Evolutionary conservation across 2,113 vertebrate species (phyloP).

Genomic region (Pipra filicauda): DNA sequence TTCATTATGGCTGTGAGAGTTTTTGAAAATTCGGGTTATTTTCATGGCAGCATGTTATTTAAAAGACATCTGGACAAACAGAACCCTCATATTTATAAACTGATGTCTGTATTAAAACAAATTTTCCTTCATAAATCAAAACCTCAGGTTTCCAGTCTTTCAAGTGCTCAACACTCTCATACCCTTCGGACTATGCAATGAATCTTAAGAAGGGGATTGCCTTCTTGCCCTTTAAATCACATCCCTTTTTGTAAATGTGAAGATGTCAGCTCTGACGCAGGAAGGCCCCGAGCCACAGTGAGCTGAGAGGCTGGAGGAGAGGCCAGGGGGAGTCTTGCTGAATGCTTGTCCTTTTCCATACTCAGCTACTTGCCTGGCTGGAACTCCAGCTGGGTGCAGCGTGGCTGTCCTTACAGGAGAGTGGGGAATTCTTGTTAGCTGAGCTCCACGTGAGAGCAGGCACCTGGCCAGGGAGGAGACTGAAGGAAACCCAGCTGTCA

Average conservation of each 20-base stretch:
- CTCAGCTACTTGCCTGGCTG: neutral
- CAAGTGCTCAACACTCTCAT: neutral
- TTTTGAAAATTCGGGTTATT: slow-evolving; percentile 11
- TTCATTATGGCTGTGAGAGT: neutral
- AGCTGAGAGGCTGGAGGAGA: neutral
- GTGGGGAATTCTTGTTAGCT: neutral
- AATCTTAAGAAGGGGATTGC: neutral
- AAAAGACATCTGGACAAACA: slow-evolving; percentile 6
- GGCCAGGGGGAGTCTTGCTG: neutral
- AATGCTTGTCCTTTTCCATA: neutral
- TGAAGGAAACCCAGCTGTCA: neutral
- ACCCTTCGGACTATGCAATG: neutral
- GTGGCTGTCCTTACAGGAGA: neutral
- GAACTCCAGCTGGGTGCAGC: fast-evolving
- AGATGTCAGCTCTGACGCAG: neutral
- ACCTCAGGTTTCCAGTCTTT: neutral
- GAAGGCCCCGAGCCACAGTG: neutral
- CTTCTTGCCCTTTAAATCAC: neutral
- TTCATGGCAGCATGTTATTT: neutral
- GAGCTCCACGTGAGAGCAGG: neutral
- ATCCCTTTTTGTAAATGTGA: neutral
- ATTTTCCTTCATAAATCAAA: neutral
- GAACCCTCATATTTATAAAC: neutral
- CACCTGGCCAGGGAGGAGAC: neutral
- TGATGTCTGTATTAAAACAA: neutral